Percentiles rank a stretch among this genome's conserved stretches.
Conservation (phyloP, 2,888 invertebrate species). For the Callimorpha dominula region DNA sequence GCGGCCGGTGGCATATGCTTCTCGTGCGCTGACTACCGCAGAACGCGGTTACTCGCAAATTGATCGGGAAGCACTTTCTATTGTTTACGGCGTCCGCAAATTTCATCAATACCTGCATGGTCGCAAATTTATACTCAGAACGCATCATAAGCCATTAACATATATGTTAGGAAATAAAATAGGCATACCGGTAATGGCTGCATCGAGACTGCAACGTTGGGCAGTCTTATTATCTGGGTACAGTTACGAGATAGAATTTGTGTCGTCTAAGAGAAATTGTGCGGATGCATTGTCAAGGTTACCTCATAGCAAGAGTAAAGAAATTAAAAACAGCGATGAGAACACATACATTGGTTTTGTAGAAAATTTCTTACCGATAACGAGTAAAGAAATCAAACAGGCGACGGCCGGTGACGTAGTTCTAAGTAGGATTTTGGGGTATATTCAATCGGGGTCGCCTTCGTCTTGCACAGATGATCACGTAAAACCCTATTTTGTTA, state of each 20-base stretch:
- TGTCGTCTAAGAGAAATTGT: neutral
- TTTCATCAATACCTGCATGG: slow-evolving; percentile 1
- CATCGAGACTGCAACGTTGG: neutral
- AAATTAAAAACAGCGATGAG: neutral
- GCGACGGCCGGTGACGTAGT: neutral
- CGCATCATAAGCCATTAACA: slow-evolving; percentile 2
- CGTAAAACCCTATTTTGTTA: neutral
- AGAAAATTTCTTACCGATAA: slow-evolving; percentile 1
- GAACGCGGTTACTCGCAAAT: slow-evolving; percentile 8
- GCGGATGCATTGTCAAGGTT: neutral
- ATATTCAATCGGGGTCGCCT: neutral
- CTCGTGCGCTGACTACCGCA: neutral
- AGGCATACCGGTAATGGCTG: slow-evolving; percentile 1
- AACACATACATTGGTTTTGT: neutral
- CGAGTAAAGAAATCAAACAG: neutral
- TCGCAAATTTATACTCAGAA: neutral
- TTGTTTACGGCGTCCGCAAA: neutral
- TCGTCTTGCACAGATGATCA: neutral
- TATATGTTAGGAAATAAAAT: neutral
- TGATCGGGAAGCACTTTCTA: slow-evolving; percentile 6
- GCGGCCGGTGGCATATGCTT: slow-evolving; percentile 6
- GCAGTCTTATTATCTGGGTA: neutral
- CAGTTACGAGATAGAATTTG: neutral
- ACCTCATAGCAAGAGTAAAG: neutral
- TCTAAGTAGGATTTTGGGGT: neutral